Evolutionary conservation across 2,113 vertebrate species (phyloP).

Genomic region (Clarias magur): DNA sequence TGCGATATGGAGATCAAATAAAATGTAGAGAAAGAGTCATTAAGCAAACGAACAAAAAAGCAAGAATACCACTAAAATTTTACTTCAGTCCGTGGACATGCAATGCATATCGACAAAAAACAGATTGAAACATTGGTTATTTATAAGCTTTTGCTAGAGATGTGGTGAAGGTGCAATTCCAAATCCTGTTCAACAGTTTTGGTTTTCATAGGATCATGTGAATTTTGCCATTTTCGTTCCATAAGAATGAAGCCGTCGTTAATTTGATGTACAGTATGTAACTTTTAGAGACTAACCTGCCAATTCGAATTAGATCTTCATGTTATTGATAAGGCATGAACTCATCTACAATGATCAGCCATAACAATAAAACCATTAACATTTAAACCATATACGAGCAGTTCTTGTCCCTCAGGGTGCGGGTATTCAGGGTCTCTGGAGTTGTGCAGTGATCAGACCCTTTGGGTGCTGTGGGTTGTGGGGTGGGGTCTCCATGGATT

Average conservation of each 20-base stretch:
- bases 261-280: neutral
- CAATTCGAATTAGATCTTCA: neutral
- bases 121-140: neutral
- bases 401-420: too few relatives aligned
- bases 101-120: neutral
- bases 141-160: neutral
- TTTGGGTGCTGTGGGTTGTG: too few relatives aligned
- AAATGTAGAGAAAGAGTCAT: neutral
- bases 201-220: too few relatives aligned
- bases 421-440: too few relatives aligned
- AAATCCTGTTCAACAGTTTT: neutral
- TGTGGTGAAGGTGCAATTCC: neutral
- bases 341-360: too few relatives aligned
- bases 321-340: neutral
- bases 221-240: neutral
- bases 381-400: too few relatives aligned
- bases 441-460: too few relatives aligned
- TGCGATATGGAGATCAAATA: neutral
- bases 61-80: neutral
- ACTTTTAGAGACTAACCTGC: neutral
- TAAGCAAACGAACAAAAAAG: neutral
- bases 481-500: too few relatives aligned
- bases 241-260: neutral
- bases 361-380: too few relatives aligned
- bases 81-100: neutral